Conservation (phyloP, 2,888 invertebrate genomes). For the Caenorhabditis sulstoni region DNA sequence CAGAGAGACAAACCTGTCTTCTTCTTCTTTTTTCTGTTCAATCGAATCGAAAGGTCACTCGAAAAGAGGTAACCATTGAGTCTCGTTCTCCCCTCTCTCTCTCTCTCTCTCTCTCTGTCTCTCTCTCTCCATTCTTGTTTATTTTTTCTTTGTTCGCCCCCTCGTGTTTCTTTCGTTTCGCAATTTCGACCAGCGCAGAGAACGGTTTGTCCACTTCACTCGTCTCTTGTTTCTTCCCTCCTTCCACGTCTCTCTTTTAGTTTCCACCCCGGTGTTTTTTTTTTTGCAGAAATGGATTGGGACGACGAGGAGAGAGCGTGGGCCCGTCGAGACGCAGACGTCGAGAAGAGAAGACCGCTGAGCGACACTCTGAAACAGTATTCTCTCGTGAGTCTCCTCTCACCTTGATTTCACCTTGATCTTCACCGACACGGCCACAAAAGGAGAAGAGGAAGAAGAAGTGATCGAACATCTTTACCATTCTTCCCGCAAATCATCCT, state of each 20-base stretch:
- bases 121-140: constrained; percentile 21
- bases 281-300: constrained; percentile 2
- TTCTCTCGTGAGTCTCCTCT: constrained; percentile 43
- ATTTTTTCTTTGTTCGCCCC: constrained; percentile 15
- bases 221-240: constrained; percentile 1
- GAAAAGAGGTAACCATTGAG: too few relatives aligned
- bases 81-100: constrained; percentile 4
- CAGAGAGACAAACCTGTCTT: neutral
- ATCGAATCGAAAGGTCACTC: constrained; percentile 4
- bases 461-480: neutral
- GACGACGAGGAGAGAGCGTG: constrained; percentile 19
- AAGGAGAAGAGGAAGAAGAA: neutral
- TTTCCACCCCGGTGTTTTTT: constrained; percentile 2
- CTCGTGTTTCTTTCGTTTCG: constrained; percentile 44
- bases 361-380: constrained; percentile 42
- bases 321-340: constrained; percentile 16
- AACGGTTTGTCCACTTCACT: constrained; percentile 51
- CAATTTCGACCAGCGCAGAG: constrained; percentile 40
- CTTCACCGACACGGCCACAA: neutral
- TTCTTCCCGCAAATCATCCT: too few relatives aligned
- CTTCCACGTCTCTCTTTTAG: too few relatives aligned
- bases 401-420: neutral
- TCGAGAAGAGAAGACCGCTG: constrained; percentile 46
- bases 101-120: neutral
- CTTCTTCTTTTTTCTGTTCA: neutral